A percentile compares a stretch with the other conserved stretches of the same genome.
Evolutionary conservation across 2,797 vertebrate genomes (phyloP).

Genomic region (Novumbra hubbsi): DNA sequence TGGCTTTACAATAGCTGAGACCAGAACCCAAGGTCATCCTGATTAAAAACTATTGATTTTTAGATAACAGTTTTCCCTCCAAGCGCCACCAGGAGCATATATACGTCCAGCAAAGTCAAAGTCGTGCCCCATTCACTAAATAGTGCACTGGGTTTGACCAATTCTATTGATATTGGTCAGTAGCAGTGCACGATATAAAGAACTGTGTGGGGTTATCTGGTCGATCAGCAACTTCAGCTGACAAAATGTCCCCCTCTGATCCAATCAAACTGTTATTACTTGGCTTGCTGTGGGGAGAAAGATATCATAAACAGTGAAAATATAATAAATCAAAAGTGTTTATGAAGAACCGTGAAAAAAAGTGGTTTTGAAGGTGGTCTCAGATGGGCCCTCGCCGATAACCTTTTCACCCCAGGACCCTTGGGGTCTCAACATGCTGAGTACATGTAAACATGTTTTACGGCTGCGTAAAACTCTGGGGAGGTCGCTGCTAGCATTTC

Average conservation of each 20-base stretch:
- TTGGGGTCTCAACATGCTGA: constrained; percentile 51
- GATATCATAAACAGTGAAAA: constrained; percentile 48
- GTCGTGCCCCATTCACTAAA: background rate
- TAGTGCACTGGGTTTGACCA: too few relatives aligned
- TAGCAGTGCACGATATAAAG: too few relatives aligned
- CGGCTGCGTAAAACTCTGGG: constrained; percentile 68
- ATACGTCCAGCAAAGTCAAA: constrained; percentile 29
- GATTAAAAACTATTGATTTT: constrained; percentile 61
- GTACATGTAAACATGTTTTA: constrained; percentile 78
- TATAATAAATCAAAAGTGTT: constrained; percentile 47
- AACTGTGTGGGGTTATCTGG: constrained; percentile 17
- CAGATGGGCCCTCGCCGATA: constrained; percentile 65
- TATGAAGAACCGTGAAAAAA: constrained; percentile 31
- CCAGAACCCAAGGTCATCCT: constrained; percentile 38
- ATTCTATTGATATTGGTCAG: too few relatives aligned
- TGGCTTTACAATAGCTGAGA: constrained; percentile 28
- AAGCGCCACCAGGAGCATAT: constrained; percentile 41
- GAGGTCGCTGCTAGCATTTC: constrained; percentile 53
- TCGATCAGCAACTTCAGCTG: constrained; percentile 28
- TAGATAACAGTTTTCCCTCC: constrained; percentile 37
- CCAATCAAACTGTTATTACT: constrained; percentile 38
- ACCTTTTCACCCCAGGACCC: constrained; percentile 69
- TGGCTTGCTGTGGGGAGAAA: constrained; percentile 10
- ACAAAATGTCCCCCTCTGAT: constrained; percentile 26
- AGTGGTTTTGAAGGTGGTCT: constrained; percentile 48